phyloP scores from a whole-genome alignment of 1,140 invertebrate species.

The Pemphigus obesinymphae region DNA sequence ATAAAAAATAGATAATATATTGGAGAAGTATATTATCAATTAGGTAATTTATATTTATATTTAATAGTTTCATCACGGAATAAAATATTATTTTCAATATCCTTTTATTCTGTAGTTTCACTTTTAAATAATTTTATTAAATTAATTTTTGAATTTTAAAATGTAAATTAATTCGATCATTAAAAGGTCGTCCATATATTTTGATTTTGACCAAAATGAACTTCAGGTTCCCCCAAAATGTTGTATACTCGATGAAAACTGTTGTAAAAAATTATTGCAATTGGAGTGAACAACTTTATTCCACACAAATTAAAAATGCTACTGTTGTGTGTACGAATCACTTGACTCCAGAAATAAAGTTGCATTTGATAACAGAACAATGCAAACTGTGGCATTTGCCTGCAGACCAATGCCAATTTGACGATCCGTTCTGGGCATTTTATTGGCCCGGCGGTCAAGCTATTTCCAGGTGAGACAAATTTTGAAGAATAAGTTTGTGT shows the following conservation, averaged over 20 bases:
- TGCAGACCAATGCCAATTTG: slow-evolving; percentile 48
- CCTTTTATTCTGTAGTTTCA: too few species aligned
- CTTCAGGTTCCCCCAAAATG: neutral
- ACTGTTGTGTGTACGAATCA: slow-evolving; percentile 48
- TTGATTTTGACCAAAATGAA: neutral
- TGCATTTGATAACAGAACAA: slow-evolving; percentile 55
- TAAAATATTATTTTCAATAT: too few species aligned
- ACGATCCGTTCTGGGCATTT: slow-evolving; percentile 58
- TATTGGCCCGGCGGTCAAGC: slow-evolving; percentile 61
- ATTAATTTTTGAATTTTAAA: too few species aligned
- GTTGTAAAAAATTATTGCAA: neutral
- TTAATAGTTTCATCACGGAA: too few species aligned
- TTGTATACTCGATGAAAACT: neutral
- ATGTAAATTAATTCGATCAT: neutral
- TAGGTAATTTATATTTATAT: too few species aligned
- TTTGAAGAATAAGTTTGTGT: neutral
- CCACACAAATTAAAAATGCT: neutral
- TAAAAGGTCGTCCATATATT: neutral
- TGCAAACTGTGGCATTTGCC: slow-evolving; percentile 54
- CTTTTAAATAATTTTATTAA: too few species aligned
- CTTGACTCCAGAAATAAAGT: slow-evolving; percentile 56
- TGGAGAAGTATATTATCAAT: too few species aligned
- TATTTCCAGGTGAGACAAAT: slow-evolving; percentile 51
- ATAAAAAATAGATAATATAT: too few species aligned
- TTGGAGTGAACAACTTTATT: neutral